Evolutionary conservation across 2,113 vertebrate species (phyloP).

Genomic region (Neodon shergylaensis): DNA sequence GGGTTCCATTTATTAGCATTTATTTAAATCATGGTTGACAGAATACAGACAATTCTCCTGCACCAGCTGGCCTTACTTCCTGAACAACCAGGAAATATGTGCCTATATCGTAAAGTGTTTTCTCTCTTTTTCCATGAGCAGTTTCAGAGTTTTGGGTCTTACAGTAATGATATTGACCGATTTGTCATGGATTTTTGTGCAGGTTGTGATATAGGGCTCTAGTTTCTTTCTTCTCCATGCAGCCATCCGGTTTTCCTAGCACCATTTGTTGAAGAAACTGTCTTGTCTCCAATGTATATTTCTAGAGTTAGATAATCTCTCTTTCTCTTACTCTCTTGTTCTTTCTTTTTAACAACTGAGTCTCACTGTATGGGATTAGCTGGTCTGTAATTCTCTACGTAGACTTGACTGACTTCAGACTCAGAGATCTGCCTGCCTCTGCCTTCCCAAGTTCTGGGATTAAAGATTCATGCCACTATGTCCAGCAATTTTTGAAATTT

Average conservation of each 20-base stretch:
- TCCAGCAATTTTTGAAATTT: background rate
- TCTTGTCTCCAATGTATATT: background rate
- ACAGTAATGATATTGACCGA: no score
- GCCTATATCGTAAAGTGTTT: background rate
- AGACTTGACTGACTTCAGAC: background rate
- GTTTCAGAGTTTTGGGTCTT: background rate
- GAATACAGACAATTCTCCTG: no score
- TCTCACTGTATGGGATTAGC: background rate
- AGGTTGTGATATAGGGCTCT: background rate
- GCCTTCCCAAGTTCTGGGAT: background rate
- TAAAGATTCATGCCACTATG: background rate
- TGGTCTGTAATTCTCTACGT: background rate
- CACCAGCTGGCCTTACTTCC: background rate
- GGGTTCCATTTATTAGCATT: background rate
- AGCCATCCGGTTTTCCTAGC: background rate
- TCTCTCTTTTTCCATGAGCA: background rate
- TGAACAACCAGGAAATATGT: background rate
- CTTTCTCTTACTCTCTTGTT: background rate
- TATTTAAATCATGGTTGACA: no score
- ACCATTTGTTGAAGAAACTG: background rate
- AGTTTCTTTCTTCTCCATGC: background rate
- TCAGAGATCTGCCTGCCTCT: background rate
- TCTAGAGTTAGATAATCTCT: background rate
- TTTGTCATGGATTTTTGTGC: background rate
- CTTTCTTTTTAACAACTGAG: background rate